A percentile compares a stretch with the other conserved stretches of the same genome.
Evolutionary conservation across 1,140 invertebrate genomes (phyloP).

Genomic region (Drosophila erecta): DNA sequence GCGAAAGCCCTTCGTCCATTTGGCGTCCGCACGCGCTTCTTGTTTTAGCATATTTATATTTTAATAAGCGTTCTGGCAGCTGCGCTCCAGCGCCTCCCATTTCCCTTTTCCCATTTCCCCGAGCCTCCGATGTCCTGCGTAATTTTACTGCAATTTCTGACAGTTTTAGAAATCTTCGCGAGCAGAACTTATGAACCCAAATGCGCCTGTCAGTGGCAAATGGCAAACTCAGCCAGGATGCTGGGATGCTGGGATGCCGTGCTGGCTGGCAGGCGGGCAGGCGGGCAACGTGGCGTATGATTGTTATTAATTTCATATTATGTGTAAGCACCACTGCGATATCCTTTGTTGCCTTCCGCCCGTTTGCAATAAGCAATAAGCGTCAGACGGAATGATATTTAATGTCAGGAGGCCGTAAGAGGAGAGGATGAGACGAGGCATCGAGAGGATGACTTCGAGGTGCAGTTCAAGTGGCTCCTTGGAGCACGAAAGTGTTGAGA

Average conservation of each 20-base stretch:
- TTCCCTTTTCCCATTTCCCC: background rate
- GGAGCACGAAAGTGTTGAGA: conserved; percentile 44
- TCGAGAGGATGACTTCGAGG: conserved; percentile 31
- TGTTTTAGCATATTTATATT: conserved; percentile 82
- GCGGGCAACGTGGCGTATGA: conserved; percentile 76
- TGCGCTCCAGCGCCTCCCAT: conserved; percentile 59
- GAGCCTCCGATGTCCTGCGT: conserved; percentile 52
- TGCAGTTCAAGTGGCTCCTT: conserved; percentile 47
- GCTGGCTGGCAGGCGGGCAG: conserved; percentile 27
- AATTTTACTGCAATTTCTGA: conserved; percentile 82
- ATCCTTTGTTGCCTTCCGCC: conserved; percentile 22
- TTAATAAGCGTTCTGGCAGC: conserved; percentile 81
- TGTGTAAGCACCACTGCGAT: conserved; percentile 58
- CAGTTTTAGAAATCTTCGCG: conserved; percentile 81
- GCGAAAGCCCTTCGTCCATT: conserved; percentile 50
- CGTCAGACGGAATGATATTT: conserved; percentile 77
- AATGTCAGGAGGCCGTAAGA: conserved; percentile 54
- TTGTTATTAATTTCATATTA: conserved; percentile 83
- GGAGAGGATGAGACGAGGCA: background rate
- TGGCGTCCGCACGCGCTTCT: conserved; percentile 58
- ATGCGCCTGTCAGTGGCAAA: conserved; percentile 77
- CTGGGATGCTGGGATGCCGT: too few relatives aligned
- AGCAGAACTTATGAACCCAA: conserved; percentile 74
- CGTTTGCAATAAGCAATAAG: conserved; percentile 72
- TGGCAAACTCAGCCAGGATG: conserved; percentile 37